Percentiles rank a stretch among this genome's conserved stretches.
These are phyloP conservation scores for Anoplopoma fimbria DNA, from an alignment of 2,113 vertebrate genomes.

Conservation along the genomic window DNA sequence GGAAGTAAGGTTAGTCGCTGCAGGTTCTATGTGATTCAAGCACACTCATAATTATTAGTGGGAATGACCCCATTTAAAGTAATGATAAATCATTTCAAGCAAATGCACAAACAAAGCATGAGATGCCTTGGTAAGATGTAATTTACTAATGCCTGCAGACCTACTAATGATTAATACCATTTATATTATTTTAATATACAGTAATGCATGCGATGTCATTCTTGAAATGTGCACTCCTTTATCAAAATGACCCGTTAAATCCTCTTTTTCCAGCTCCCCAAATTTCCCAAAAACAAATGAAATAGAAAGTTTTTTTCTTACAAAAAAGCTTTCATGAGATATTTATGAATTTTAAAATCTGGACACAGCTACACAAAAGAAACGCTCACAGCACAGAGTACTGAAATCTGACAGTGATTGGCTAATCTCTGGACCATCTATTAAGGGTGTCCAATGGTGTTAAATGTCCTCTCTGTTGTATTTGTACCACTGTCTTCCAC, in stretches of 20 bases:
- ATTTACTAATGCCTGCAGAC: conserved; percentile 97
- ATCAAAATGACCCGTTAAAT: conserved; percentile 76
- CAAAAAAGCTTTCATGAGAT: conserved; percentile 70
- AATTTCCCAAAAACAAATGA: conserved; percentile 58
- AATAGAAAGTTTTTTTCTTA: conserved; percentile 77
- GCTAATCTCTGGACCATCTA: conserved; percentile 84
- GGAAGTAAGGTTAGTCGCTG: conserved; percentile 99
- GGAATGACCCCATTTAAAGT: conserved; percentile 94
- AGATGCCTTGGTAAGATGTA: conserved; percentile 94
- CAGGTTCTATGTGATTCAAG: conserved; percentile 98
- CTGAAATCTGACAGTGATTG: conserved; percentile 76
- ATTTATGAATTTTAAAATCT: conserved; percentile 36
- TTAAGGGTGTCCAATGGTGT: conserved; percentile 87
- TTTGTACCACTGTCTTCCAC: conserved; percentile 68
- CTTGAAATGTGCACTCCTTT: conserved; percentile 81
- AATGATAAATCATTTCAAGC: conserved; percentile 85
- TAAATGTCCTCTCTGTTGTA: conserved; percentile 77
- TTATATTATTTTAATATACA: conserved; percentile 78
- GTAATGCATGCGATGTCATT: conserved; percentile 94
- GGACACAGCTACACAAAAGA: conserved; percentile 58
- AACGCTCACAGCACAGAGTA: conserved; percentile 62
- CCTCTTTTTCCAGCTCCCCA: conserved; percentile 76
- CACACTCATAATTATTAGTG: conserved; percentile 93
- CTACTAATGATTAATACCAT: conserved; percentile 86
- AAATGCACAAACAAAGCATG: conserved; percentile 97